Conservation (phyloP, 2,113 vertebrate species). For the Crotophaga sulcirostris region DNA sequence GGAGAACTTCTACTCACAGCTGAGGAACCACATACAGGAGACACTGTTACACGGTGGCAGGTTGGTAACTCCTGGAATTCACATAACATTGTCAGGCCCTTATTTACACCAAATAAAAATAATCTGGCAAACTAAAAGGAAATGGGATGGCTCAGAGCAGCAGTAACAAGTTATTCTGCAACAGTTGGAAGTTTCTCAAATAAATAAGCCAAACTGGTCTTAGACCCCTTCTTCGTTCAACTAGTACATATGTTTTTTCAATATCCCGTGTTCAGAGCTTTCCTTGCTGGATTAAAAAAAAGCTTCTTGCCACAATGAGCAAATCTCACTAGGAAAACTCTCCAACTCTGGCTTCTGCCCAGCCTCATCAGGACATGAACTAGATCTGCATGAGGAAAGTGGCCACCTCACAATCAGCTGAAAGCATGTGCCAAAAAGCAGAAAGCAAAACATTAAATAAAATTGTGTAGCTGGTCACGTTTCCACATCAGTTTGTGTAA, state of each 20-base stretch:
- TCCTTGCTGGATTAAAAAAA: background rate
- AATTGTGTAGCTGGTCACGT: background rate
- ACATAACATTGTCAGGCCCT: background rate
- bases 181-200: background rate
- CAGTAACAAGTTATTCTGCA: background rate
- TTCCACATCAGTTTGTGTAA: background rate
- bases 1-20: background rate
- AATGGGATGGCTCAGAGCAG: background rate
- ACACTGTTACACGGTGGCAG: rapidly evolving
- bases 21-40: background rate
- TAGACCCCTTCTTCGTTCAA: background rate
- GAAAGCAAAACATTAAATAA: background rate
- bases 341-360: background rate
- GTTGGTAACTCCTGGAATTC: background rate
- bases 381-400: rapidly evolving
- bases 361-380: background rate
- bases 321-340: background rate
- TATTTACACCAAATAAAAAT: background rate
- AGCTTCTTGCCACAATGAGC: background rate
- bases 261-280: background rate
- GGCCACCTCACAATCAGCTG: background rate
- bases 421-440: background rate
- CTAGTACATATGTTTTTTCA: background rate
- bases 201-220: background rate
- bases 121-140: background rate